Evolutionary conservation across 2,797 vertebrate species (phyloP).

Genomic region (Smutsia temminckii): DNA sequence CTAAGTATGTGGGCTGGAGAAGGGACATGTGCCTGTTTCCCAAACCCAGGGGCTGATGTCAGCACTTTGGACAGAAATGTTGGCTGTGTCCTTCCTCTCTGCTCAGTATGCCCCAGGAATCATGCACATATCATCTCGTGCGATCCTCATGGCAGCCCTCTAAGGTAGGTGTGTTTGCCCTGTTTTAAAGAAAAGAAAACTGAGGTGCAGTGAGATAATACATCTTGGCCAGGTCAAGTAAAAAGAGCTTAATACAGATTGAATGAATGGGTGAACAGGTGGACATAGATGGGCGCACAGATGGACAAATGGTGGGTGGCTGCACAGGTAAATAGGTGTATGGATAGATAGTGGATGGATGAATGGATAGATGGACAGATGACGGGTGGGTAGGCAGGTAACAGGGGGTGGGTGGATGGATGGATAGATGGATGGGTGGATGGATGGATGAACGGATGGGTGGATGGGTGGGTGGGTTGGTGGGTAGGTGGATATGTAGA

Average conservation of each 20-base stretch:
- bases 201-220: neutral
- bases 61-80: too few relatives aligned
- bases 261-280: too few relatives aligned
- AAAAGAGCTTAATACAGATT: neutral
- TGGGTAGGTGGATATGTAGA: neutral
- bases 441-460: neutral
- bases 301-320: neutral
- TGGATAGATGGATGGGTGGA: neutral
- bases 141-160: neutral
- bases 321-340: neutral
- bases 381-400: too few relatives aligned
- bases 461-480: neutral
- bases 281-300: neutral
- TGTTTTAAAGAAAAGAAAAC: neutral
- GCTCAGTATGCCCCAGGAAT: neutral
- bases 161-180: rapidly evolving
- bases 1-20: rapidly evolving
- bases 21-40: rapidly evolving
- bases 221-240: neutral
- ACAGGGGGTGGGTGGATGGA: too few relatives aligned
- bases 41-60: neutral
- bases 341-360: neutral
- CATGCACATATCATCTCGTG: rapidly evolving
- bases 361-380: neutral
- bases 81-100: neutral